Evolutionary conservation across 1,140 invertebrate species (phyloP), one percentile per base, ranked within the genome.

Genomic region (Habropoda laboriosa): DNA sequence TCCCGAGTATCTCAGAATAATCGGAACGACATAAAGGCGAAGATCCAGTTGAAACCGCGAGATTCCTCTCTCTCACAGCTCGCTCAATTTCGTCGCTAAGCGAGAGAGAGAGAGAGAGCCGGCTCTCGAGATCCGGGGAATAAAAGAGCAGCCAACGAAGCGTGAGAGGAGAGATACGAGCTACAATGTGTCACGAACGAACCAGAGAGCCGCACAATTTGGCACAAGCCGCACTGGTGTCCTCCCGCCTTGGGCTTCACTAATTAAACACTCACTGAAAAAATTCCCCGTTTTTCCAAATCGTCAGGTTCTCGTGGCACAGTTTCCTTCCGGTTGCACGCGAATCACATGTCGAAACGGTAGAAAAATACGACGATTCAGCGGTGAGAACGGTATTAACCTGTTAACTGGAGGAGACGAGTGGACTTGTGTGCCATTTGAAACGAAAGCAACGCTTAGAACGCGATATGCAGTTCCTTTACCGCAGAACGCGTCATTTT

Each of bases 251-350:
- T n/a, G n/a, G 47, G 2, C 16, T 75, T n/a, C 72, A 75, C 60
- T 49, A 38, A 42, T 53, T 75, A 42, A 55, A 75, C 72, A 75
- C 72, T 75, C 72, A 55, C 72, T 45, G 27, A 3, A 45, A 21
- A n/a, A n/a, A n/a, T n/a, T n/a, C n/a, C n/a, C n/a, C n/a, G n/a
- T 35, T 27, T 30, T n/a, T 58, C 40, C n/a, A 21, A 8, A 12
- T n/a, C 18, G 13, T 45, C 18, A 24, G 10, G 1, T 30, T 7
- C 13, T 6, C 27, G 24, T 10, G 24, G 10, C 49, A 6, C 47
- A 3, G n/a, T 27, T 27, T 38, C 13, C 27, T 10, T 30, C 18
- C 27, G 42, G n/a, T 55, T 30, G 3, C 24, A 10, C 1, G 2
- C 32, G 3, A 55, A n/a, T 42, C 40, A 57, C 64, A 24, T 38